phyloP scores from a whole-genome alignment of 2,113 vertebrate species.

The Gasterosteus nipponicus region DNA sequence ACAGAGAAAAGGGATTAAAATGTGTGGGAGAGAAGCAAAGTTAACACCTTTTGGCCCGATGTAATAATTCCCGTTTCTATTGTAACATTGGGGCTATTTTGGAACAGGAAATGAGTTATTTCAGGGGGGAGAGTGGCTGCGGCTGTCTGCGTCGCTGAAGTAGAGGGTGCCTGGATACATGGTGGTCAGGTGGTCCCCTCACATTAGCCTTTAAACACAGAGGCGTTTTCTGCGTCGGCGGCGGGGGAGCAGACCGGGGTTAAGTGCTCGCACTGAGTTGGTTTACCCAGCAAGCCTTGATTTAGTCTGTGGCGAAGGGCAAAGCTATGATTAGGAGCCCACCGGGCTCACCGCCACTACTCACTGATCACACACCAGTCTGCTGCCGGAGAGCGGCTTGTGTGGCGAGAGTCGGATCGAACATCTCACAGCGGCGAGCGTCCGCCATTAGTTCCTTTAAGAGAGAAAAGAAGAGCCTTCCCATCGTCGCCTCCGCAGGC shows the following conservation, averaged over 20 bases:
- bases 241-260: conserved; percentile 61
- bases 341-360: conserved; percentile 56
- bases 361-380: conserved; percentile 45
- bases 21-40: neutral
- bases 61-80: conserved; percentile 18
- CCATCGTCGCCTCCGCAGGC: neutral
- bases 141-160: conserved; percentile 5
- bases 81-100: conserved; percentile 9
- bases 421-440: conserved; percentile 5
- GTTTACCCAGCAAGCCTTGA: conserved; percentile 74
- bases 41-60: conserved; percentile 10
- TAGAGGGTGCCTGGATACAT: conserved; percentile 4
- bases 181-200: conserved; percentile 50
- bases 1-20: neutral
- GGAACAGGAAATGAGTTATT: conserved; percentile 13
- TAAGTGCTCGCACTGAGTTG: conserved; percentile 72
- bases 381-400: conserved; percentile 24
- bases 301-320: conserved; percentile 71
- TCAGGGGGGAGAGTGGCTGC: conserved; percentile 2
- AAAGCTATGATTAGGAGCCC: conserved; percentile 77
- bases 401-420: neutral
- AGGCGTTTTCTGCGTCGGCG: conserved; percentile 51
- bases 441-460: conserved; percentile 1
- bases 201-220: conserved; percentile 72
- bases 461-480: neutral